Base-by-base conservation (phyloP, 37 sponge, comb jelly and placozoan genomes). In the Spongilla lacustris region DNA sequence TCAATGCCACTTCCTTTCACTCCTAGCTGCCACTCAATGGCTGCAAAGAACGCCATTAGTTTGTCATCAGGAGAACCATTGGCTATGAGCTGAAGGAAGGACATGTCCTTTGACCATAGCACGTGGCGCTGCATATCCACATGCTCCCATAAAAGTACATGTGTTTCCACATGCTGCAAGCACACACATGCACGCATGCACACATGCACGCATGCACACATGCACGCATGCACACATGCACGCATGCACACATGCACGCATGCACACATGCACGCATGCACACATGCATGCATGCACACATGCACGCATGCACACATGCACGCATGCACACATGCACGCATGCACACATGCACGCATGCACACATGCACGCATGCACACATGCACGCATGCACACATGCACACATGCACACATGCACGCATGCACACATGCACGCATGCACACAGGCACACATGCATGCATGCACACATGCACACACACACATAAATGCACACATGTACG, bases 31-130 rank as follows among this genome's bases (percentile, higher is more conserved):
- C 23, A 48, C 48, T 94, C 76, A 0, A 69, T 79, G 9, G 92
- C 78, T 74, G 66, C 46, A 33, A 91, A 70, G 13, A 85, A 92
- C 5, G 79, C 2, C 28, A 85, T 50, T 12, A 94, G 73, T 5
- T 76, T 34, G 30, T 88, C 86, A 1, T 25, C 32, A 11, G 50
- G 46, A 4, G 80, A 34, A 5, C 30, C 25, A 2, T 37, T 36
- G 28, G 27, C 25, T 17, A 78, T 12, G 1, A 73, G 68, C 90
- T 89, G 77, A 31, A 83, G n/a, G 38, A 12, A 67, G 58, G 58
- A 58, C 11, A 17, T 17, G 58, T 19, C 58, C 21, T 58, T 58
- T 46, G 46, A 46, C 8, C 46, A 46, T 8, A 8, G n/a, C n/a
- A n/a, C n/a, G n/a, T n/a, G n/a, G n/a, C n/a, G n/a, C n/a, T 46